These are phyloP conservation scores for Synanthedon vespiformis DNA, from an alignment of 2,888 invertebrate species.

Conservation along the genomic window DNA sequence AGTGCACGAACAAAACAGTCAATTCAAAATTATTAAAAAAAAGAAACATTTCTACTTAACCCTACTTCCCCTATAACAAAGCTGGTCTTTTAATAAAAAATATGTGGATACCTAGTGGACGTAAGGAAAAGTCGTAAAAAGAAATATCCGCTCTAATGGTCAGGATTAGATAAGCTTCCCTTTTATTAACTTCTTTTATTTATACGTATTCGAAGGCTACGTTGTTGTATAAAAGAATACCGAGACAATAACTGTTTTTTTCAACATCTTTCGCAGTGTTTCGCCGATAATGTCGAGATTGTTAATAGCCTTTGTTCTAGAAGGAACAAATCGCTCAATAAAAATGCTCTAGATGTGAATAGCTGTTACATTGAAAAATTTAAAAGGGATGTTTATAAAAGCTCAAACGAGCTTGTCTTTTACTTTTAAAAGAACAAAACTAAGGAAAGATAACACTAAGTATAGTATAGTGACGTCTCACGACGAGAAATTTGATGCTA, in stretches of 20 bases:
- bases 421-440: too few species aligned
- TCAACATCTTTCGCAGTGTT: constrained; percentile 12
- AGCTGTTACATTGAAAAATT: constrained; percentile 4
- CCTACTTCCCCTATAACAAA: not conserved
- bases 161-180: constrained; percentile 22
- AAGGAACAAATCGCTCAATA: constrained; percentile 20
- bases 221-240: constrained; percentile 8
- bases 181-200: constrained; percentile 21
- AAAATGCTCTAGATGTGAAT: constrained; percentile 6
- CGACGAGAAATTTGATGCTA: too few species aligned
- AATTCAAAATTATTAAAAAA: too few species aligned
- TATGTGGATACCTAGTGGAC: constrained; percentile 2
- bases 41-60: too few species aligned
- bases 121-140: constrained; percentile 11
- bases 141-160: constrained; percentile 17
- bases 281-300: constrained; percentile 15
- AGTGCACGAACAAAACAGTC: too few species aligned
- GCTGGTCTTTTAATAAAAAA: not conserved
- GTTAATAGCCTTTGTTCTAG: constrained; percentile 16
- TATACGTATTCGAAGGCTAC: constrained; percentile 11
- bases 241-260: constrained; percentile 21
- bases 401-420: too few species aligned
- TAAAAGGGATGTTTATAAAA: too few species aligned
- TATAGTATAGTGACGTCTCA: too few species aligned
- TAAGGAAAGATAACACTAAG: too few species aligned